A percentile compares a stretch with the other conserved stretches of the same genome.
Evolutionary conservation across 2,888 invertebrate genomes (phyloP).

Genomic region (Apotomis betuletana): DNA sequence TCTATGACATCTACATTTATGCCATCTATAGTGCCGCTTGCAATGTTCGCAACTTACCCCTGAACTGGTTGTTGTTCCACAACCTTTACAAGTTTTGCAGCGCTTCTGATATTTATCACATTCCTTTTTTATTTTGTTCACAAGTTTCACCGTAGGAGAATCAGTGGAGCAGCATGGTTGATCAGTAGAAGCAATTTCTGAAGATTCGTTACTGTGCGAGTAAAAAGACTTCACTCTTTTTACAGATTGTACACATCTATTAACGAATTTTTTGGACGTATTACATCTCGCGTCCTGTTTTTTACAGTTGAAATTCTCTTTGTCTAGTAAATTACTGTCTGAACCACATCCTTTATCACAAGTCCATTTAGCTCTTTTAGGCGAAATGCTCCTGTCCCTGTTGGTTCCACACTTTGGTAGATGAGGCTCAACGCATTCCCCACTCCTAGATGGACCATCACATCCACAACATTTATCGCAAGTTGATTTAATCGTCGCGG

Average conservation of each 20-base stretch:
- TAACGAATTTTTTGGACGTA: slow-evolving; percentile 48
- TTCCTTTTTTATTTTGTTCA: slow-evolving; percentile 73
- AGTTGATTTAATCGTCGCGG: not conserved
- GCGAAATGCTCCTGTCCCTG: not conserved
- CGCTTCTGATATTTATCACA: slow-evolving; percentile 74
- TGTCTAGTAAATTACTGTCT: not conserved
- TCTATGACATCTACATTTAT: slow-evolving; percentile 65
- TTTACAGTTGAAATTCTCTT: slow-evolving; percentile 3
- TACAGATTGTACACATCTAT: slow-evolving; percentile 62
- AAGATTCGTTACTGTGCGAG: slow-evolving; percentile 56
- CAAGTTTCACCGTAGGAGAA: slow-evolving; percentile 68
- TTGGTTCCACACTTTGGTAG: not conserved
- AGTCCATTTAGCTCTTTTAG: not conserved
- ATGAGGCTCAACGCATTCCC: not conserved
- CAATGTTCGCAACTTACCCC: slow-evolving; percentile 70
- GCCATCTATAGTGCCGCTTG: slow-evolving; percentile 61
- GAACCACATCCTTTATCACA: slow-evolving; percentile 15
- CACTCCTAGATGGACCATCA: slow-evolving; percentile 7
- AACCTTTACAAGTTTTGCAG: slow-evolving; percentile 61
- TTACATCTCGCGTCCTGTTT: slow-evolving; percentile 21
- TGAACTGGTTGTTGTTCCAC: slow-evolving; percentile 70
- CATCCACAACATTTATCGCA: slow-evolving; percentile 1
- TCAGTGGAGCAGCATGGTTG: slow-evolving; percentile 69
- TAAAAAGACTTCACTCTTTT: slow-evolving; percentile 54
- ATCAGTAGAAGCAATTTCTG: slow-evolving; percentile 66